Evolutionary conservation across 2,797 vertebrate genomes (phyloP), one percentile per base, ranked within the genome.

Genomic region (Ibycter americanus): DNA sequence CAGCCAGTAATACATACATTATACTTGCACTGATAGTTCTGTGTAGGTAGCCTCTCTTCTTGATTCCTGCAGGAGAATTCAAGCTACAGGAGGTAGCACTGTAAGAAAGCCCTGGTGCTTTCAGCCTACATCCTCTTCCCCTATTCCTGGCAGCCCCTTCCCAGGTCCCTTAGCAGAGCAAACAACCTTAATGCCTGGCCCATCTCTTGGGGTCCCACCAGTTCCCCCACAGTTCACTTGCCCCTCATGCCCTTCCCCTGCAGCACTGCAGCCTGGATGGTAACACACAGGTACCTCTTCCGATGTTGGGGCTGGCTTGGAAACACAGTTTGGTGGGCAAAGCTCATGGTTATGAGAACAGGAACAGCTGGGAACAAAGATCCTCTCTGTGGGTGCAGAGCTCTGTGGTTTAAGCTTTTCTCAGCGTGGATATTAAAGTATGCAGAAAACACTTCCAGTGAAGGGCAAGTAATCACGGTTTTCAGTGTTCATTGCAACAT

Each of bases 171-270:
- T 42, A 42, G 42, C 15, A 40, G 38, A 40, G 38, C 38, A 42
- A 42, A 42, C 42, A 42, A 17, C 42, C 42, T 42, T 42, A 42
- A 17, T 42, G 42, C 42, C 42, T 42, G 16, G 42, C 42, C 42
- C 17, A 8, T 42, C 42, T 42, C 42, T 17, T 42, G 42, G 19
- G 12, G 38, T 46, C 44, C n/a, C n/a, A 36, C 12, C 36, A 32
- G 49, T 26, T 21, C 27, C 70, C 44, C 42, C 42, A 15, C 26
- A 26, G 26, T 63, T 58, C 19, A 14, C 44, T n/a, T 40, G 20
- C 65, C 36, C 15, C 8, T 56, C 3, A 0, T 20, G 22, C 63
- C 49, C 42, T 49, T 62, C 11, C 13, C 34, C 14, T 1, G 0
- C 3, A 6, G 16, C 34, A 31, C n/a, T 0, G 2, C 34, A 55